These are phyloP conservation scores for Halictus rubicundus DNA, from an alignment of 1,140 invertebrate genomes.

Conservation along the genomic window DNA sequence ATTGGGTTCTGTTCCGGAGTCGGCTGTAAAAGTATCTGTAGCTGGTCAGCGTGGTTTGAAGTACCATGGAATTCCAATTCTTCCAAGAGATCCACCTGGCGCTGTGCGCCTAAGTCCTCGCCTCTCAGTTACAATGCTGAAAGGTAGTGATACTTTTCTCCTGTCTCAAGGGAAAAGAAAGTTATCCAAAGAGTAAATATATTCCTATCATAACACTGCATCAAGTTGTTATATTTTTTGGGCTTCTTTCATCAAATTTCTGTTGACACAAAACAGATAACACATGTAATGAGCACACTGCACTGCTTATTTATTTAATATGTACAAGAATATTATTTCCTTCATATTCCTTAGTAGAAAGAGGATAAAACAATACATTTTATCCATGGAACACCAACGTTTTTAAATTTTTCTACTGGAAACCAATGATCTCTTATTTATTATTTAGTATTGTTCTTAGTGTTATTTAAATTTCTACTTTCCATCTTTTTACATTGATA, in stretches of 20 bases:
- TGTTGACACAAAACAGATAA: background rate
- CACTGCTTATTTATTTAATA: conserved; percentile 20
- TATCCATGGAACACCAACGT: background rate
- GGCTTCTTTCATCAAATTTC: conserved; percentile 17
- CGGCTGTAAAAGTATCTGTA: conserved; percentile 69
- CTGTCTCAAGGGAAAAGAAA: conserved; percentile 48
- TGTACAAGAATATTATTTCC: background rate
- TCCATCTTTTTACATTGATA: background rate
- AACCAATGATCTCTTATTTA: background rate
- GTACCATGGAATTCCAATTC: conserved; percentile 73
- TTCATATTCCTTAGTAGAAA: background rate
- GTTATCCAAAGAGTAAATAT: conserved; percentile 45
- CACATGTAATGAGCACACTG: conserved; percentile 18
- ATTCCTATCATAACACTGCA: conserved; percentile 45
- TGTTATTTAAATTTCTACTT: background rate
- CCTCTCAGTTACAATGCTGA: conserved; percentile 73
- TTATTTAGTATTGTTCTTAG: background rate
- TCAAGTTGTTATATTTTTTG: conserved; percentile 37
- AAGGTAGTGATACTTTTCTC: conserved; percentile 66
- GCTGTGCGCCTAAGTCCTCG: conserved; percentile 71
- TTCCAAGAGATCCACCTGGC: conserved; percentile 74
- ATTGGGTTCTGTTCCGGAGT: conserved; percentile 67
- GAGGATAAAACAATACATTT: background rate
- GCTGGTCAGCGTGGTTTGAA: conserved; percentile 71
- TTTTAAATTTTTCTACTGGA: background rate